Evolutionary conservation across 2,797 vertebrate genomes (phyloP), one percentile per base, ranked within the genome.

Genomic region (Pteronotus mesoamericanus): DNA sequence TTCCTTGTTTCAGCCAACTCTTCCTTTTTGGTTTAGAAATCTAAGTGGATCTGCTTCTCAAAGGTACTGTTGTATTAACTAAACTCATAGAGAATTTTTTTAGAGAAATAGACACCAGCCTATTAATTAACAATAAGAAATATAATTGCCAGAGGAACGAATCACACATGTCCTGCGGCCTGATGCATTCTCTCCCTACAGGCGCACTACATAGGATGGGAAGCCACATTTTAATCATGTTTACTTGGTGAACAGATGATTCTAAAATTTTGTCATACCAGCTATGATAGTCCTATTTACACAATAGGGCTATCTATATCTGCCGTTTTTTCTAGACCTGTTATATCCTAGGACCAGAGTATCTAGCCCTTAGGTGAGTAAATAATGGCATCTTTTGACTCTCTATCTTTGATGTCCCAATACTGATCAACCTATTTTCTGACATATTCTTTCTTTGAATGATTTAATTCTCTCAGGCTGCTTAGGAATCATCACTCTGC

Each of bases 201-300:
- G 42, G 42, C 10, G 59, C 19, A 48, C 24, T 86, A 26, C 24
- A 19, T 84, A 22, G 84, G 53, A 91, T 1, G 48, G 46, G 46
- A 48, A 89, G 88, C 34, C 32, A 59, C 42, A 82, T 61, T 87
- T 93, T 87, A 90, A 79, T 87, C 78, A 85, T 91, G 46, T 77
- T 86, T 91, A 34, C 32, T 85, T 77, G 37, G 16, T 42, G 22
- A 95, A 79, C 69, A 86, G 86, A 68, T 66, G 5, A 91, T 86
- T 91, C 51, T 84, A 69, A 93, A 51, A 80, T 93, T 79, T 80
- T 89, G 29, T 34, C 53, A 39, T 42, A 32, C 26, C 75, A 22
- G 29, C 72, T 78, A 42, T 88, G 57, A 59, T 39, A 90, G 46
- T 29, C 22, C 79, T 53, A 79, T 69, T 95, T 94, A 66, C 11